Conservation (phyloP, 2,797 vertebrate species). For the Caiman crocodilus region DNA sequence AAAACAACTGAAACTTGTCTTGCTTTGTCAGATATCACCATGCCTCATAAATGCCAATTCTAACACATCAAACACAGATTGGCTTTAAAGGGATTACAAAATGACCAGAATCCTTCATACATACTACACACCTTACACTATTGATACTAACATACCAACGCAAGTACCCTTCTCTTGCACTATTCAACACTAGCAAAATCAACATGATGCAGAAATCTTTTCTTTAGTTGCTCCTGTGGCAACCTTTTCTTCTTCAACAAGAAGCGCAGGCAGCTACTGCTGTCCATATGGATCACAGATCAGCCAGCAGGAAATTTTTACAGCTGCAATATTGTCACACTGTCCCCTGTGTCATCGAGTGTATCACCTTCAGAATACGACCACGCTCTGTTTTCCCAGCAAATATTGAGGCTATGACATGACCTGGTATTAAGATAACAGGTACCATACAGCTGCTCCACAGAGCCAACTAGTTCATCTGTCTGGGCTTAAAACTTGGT, state of each 20-base stretch:
- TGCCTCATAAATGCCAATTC: neutral
- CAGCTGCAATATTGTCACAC: neutral
- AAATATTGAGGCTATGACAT: constrained; percentile 15
- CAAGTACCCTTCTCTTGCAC: neutral
- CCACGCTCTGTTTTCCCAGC: neutral
- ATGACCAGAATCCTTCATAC: constrained; percentile 29
- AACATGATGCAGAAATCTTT: neutral
- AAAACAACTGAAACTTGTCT: neutral
- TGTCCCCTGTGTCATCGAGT: neutral
- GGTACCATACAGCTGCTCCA: neutral
- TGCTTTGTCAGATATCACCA: neutral
- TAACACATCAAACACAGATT: neutral
- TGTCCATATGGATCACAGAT: neutral
- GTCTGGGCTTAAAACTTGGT: neutral
- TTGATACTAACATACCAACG: constrained; percentile 9
- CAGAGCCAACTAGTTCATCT: neutral
- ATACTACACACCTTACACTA: neutral
- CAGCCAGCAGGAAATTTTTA: neutral
- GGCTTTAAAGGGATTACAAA: constrained; percentile 33
- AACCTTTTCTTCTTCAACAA: neutral
- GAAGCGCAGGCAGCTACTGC: neutral
- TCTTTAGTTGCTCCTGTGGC: neutral
- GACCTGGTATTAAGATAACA: neutral
- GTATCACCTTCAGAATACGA: neutral
- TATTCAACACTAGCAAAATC: neutral